Evolutionary conservation across 2,888 invertebrate genomes (phyloP).

Genomic region (Arrhopalites spinosus): DNA sequence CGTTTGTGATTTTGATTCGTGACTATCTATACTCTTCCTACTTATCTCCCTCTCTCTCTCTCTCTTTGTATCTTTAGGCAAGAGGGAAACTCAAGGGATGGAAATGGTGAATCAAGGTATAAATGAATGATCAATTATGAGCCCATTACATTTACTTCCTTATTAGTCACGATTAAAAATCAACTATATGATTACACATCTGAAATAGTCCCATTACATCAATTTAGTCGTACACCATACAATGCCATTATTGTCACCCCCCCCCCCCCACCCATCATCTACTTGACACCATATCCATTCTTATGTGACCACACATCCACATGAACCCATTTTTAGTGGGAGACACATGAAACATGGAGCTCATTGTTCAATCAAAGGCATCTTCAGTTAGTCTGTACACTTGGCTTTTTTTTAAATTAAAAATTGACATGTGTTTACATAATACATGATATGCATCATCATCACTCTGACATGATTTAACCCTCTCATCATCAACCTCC

Average conservation of each 20-base stretch:
- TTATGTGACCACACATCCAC: no score
- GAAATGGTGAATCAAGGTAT: neutral
- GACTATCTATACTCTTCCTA: conserved; percentile 4
- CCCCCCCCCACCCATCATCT: neutral
- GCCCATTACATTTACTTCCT: conserved; percentile 1
- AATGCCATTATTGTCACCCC: neutral
- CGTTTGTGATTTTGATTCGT: neutral
- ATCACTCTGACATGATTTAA: no score
- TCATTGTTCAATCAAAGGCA: no score
- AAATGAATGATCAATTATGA: conserved; percentile 7
- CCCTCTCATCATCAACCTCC: no score
- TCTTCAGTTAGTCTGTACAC: no score
- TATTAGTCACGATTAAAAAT: conserved; percentile 2
- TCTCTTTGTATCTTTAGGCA: neutral
- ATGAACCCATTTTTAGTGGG: no score
- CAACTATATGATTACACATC: neutral
- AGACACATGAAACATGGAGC: no score
- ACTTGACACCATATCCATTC: no score
- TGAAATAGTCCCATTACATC: neutral
- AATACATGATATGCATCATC: no score
- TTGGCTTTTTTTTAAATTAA: no score
- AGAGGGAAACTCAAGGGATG: no score
- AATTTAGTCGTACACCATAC: neutral
- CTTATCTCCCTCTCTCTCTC: neutral
- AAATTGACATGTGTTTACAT: no score